phyloP scores from a whole-genome alignment of 1,140 invertebrate species.

The Tetragonula clypearis region DNA sequence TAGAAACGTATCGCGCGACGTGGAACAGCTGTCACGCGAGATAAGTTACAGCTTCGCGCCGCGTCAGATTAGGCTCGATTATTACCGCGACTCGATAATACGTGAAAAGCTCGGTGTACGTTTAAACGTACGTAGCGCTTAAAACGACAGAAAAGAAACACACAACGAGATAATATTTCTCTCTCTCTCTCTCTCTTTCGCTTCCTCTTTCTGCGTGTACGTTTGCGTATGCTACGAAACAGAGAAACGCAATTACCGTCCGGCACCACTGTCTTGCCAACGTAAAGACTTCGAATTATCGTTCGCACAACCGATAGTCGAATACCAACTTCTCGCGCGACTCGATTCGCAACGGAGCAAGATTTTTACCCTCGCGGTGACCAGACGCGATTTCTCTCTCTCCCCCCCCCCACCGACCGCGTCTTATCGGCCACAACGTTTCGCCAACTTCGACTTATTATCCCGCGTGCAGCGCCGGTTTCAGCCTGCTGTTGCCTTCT shows the following conservation, averaged over 20 bases:
- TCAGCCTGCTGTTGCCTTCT: neutral
- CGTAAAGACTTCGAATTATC: neutral
- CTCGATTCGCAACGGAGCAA: neutral
- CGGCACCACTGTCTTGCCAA: neutral
- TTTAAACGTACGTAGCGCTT: neutral
- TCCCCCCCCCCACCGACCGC: neutral
- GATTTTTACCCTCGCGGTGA: neutral
- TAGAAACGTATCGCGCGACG: conserved; percentile 42
- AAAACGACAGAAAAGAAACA: neutral
- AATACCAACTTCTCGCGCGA: no score
- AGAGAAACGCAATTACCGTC: neutral
- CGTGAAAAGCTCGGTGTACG: neutral
- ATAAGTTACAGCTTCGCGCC: conserved; percentile 34
- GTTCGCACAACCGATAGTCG: neutral
- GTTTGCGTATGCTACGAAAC: neutral
- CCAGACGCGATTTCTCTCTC: neutral
- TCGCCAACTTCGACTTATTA: conserved; percentile 32
- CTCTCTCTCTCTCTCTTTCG: neutral
- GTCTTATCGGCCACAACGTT: neutral
- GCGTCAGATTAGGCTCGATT: conserved; percentile 30
- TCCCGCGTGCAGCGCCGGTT: neutral
- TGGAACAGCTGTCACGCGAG: conserved; percentile 47
- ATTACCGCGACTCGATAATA: conserved; percentile 30
- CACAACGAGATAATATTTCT: neutral
- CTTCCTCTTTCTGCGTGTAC: no score